Evolutionary conservation across 2,888 invertebrate species (phyloP).

Genomic region (Troides oblongomaculatus): DNA sequence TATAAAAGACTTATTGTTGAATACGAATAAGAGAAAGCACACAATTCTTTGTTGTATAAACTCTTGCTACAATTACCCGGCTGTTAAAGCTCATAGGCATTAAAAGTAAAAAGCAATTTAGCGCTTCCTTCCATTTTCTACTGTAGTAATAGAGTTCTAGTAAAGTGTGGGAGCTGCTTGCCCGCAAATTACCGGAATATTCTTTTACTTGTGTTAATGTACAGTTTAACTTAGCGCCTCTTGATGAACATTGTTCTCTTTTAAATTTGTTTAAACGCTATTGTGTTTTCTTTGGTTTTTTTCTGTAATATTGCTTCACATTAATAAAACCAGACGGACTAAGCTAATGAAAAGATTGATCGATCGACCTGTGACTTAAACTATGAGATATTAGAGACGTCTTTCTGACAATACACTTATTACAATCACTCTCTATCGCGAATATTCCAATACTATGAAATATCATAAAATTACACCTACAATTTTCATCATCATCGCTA

Average conservation of each 20-base stretch:
- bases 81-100: slow-evolving; percentile 2
- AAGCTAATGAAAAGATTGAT: no score
- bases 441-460: no score
- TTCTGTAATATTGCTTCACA: no score
- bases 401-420: no score
- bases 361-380: no score
- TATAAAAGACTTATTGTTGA: no score
- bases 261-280: slow-evolving; percentile 11
- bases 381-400: no score
- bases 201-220: slow-evolving; percentile 21
- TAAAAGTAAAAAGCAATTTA: slow-evolving; percentile 24
- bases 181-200: slow-evolving; percentile 25
- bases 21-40: no score
- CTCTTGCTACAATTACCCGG: neutral
- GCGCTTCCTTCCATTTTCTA: slow-evolving; percentile 15
- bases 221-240: slow-evolving; percentile 21
- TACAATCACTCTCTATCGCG: no score
- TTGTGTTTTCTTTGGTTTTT: neutral
- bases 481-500: no score
- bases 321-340: no score
- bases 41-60: neutral
- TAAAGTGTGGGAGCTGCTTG: slow-evolving; percentile 18
- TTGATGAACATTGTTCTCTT: slow-evolving; percentile 18
- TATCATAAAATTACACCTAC: no score
- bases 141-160: slow-evolving; percentile 16